phyloP scores from a whole-genome alignment of 2,797 vertebrate species.

The Acanthurus tractus region DNA sequence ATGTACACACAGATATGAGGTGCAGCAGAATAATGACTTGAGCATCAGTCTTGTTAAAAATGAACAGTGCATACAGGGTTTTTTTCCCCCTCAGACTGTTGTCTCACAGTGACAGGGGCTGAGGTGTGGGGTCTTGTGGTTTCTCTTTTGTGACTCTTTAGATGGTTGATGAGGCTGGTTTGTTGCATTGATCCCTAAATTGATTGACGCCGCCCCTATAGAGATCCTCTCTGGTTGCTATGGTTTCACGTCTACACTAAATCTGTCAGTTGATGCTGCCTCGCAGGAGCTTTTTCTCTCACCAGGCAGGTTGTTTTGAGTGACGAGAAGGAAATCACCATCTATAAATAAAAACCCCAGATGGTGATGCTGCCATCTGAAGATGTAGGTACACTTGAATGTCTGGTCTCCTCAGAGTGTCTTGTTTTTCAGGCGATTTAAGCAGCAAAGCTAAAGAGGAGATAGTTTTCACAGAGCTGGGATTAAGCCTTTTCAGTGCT shows the following conservation, averaged over 20 bases:
- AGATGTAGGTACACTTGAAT: too few relatives aligned
- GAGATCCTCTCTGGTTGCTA: conserved; percentile 44
- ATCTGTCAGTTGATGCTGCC: conserved; percentile 22
- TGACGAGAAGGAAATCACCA: conserved; percentile 1
- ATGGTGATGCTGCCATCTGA: too few relatives aligned
- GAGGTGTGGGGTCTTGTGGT: background rate
- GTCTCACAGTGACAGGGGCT: background rate
- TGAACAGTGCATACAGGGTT: background rate
- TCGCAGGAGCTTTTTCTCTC: conserved; percentile 15
- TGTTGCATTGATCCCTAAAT: conserved; percentile 52
- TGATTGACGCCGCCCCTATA: conserved; percentile 38
- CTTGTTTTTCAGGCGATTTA: too few relatives aligned
- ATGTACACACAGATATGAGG: background rate
- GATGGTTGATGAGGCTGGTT: conserved; percentile 33
- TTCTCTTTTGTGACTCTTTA: conserved; percentile 20
- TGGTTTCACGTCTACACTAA: conserved; percentile 52
- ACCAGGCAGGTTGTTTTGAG: conserved; percentile 29
- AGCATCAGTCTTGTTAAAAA: too few relatives aligned
- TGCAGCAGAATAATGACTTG: background rate
- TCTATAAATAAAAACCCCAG: too few relatives aligned
- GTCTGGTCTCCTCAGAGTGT: too few relatives aligned
- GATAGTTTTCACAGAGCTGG: too few relatives aligned
- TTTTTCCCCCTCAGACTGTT: conserved; percentile 5
- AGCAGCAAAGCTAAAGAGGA: too few relatives aligned
- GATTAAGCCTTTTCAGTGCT: too few relatives aligned